Conservation (phyloP, 2,113 vertebrate species). For the Plotosus lineatus region DNA sequence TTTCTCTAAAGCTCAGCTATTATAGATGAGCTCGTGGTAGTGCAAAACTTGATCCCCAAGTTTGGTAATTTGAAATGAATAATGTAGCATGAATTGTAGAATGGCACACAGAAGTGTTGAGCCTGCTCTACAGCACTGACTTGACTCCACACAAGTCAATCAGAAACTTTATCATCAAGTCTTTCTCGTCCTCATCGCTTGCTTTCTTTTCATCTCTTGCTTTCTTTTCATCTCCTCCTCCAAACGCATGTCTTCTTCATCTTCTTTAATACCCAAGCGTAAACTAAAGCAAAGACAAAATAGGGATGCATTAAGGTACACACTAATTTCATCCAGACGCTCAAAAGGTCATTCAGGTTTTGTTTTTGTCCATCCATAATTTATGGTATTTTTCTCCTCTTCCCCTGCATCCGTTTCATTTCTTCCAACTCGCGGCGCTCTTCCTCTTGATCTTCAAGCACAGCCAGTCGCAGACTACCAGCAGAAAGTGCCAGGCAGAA, state of each 20-base stretch:
- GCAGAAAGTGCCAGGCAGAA: constrained; percentile 37
- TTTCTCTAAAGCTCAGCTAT: constrained; percentile 47
- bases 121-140: constrained; percentile 2
- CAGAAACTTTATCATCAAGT: constrained; percentile 33
- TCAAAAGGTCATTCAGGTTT: neutral
- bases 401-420: constrained; percentile 72
- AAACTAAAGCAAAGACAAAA: constrained; percentile 49
- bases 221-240: constrained; percentile 57
- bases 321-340: constrained; percentile 23
- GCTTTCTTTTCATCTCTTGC: constrained; percentile 52
- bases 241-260: constrained; percentile 53
- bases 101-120: constrained; percentile 6
- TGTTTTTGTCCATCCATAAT: neutral
- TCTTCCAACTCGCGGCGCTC: constrained; percentile 83
- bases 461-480: constrained; percentile 82
- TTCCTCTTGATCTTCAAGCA: constrained; percentile 88
- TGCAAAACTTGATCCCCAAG: constrained; percentile 60
- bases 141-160: constrained; percentile 24
- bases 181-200: no score
- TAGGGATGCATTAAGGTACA: constrained; percentile 29
- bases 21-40: constrained; percentile 48
- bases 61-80: constrained; percentile 56
- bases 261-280: constrained; percentile 60
- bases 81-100: constrained; percentile 43
- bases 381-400: constrained; percentile 79